Conservation (phyloP, 1,140 invertebrate genomes). For the Coelopa frigida region DNA sequence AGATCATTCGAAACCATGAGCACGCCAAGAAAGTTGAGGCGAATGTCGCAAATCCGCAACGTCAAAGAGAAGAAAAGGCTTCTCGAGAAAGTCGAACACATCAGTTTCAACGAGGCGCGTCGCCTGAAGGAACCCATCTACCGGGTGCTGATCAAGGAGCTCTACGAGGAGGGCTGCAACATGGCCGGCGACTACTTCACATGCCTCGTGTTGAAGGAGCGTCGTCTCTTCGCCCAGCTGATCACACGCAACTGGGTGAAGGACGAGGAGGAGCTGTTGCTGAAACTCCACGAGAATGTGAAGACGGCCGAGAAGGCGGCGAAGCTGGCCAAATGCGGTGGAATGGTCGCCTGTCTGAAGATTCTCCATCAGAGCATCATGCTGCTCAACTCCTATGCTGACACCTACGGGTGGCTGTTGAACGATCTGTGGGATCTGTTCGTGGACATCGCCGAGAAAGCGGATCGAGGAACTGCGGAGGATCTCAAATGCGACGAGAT, state of each 20-base stretch:
- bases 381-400: conserved; percentile 22
- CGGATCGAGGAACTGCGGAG: neutral
- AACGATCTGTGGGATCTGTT: conserved; percentile 27
- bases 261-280: conserved; percentile 23
- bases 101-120: neutral
- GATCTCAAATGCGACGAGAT: neutral
- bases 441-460: conserved; percentile 19
- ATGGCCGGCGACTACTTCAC: conserved; percentile 1
- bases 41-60: neutral
- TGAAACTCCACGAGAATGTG: conserved; percentile 20
- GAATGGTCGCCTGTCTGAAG: conserved; percentile 22
- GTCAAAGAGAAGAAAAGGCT: neutral
- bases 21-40: neutral
- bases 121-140: neutral
- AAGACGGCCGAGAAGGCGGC: conserved; percentile 21
- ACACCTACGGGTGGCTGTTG: conserved; percentile 25
- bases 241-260: conserved; percentile 23
- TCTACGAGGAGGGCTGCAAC: conserved; percentile 7
- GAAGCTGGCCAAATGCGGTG: conserved; percentile 12
- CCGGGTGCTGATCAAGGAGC: neutral
- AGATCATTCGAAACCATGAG: neutral
- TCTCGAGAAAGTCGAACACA: neutral
- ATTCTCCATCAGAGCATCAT: conserved; percentile 24
- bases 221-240: conserved; percentile 17
- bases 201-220: conserved; percentile 12